Evolutionary conservation across 2,797 vertebrate genomes (phyloP).

Genomic region (Dromococcyx pavoninus): DNA sequence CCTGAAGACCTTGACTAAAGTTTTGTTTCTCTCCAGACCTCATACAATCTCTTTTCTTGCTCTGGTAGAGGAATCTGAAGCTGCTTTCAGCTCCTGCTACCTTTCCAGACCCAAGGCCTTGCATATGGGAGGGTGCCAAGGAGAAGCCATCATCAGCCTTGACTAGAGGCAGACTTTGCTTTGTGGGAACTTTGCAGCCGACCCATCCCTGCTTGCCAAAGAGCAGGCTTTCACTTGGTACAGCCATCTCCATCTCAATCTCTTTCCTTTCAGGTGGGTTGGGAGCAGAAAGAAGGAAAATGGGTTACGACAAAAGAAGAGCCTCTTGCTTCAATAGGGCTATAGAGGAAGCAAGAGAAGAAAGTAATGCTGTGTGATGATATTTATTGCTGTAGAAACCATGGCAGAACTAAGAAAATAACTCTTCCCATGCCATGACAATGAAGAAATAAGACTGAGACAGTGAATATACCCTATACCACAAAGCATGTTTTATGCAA

Average conservation of each 20-base stretch:
- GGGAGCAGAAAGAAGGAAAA: slow-evolving; percentile 9
- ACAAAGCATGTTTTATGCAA: background rate
- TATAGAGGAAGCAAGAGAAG: background rate
- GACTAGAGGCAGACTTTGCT: background rate
- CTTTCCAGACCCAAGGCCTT: background rate
- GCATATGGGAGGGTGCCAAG: background rate
- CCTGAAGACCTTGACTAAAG: background rate
- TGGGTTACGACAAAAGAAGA: background rate
- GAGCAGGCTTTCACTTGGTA: background rate
- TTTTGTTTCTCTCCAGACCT: background rate
- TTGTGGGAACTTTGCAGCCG: background rate
- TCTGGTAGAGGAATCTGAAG: background rate
- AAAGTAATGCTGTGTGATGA: background rate
- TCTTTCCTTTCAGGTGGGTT: background rate
- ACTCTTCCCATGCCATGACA: background rate
- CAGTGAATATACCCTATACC: background rate
- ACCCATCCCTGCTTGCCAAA: background rate
- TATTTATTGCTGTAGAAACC: background rate
- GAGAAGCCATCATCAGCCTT: background rate
- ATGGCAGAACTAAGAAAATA: background rate
- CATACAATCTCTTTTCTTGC: background rate
- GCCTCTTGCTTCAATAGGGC: background rate
- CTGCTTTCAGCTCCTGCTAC: background rate
- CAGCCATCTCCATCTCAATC: background rate
- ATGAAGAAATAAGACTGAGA: background rate